Conservation (phyloP, 2,888 invertebrate genomes). For the Nebria salina region DNA sequence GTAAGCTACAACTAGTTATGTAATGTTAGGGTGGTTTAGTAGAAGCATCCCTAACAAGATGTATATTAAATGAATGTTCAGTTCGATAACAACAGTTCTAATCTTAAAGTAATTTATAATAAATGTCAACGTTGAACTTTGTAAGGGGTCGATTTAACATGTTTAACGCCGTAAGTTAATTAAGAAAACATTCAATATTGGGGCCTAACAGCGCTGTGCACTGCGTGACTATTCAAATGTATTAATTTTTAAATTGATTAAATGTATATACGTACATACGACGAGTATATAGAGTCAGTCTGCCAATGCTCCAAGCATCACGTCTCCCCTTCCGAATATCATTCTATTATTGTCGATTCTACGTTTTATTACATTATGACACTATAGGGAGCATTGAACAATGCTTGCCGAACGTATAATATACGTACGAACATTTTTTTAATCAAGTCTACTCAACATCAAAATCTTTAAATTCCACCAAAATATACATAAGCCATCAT, state of each 20-base stretch:
- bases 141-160: not conserved
- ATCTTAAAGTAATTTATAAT: not conserved
- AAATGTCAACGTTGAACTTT: not conserved
- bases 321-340: not conserved
- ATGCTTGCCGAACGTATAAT: not conserved
- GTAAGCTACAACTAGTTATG: no score
- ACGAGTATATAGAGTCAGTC: no score
- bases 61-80: no score
- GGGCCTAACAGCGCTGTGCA: not conserved
- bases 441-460: not conserved
- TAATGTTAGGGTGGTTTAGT: no score
- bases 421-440: not conserved
- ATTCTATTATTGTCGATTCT: not conserved
- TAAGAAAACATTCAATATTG: not conserved
- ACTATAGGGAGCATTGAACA: not conserved
- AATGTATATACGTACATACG: not conserved
- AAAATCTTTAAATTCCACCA: no score
- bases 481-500: no score
- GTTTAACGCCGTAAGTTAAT: not conserved
- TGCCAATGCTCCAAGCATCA: not conserved
- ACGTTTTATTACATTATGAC: not conserved
- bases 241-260: conserved; percentile 1
- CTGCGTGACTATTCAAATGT: not conserved
- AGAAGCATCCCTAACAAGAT: no score
- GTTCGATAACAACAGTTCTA: no score